Percentiles rank a stretch among this genome's conserved stretches.
These are phyloP conservation scores for Trissolcus japonicus DNA, from an alignment of 2,888 invertebrate genomes.

Conservation along the genomic window DNA sequence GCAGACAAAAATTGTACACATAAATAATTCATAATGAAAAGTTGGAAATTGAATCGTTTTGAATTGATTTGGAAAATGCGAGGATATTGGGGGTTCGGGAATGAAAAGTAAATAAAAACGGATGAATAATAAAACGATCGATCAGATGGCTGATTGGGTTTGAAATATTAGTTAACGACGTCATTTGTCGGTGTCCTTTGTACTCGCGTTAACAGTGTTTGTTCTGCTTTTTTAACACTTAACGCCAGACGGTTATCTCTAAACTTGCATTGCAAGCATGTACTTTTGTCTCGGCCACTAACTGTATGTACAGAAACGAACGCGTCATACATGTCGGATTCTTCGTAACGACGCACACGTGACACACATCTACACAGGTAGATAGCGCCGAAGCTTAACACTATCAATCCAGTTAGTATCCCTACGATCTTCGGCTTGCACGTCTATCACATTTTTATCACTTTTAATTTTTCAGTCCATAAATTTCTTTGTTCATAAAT, in stretches of 20 bases:
- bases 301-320: constrained; percentile 25
- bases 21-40: no score
- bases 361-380: constrained; percentile 54
- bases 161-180: constrained; percentile 19
- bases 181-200: constrained; percentile 23
- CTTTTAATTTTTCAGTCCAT: not conserved
- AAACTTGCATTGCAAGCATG: constrained; percentile 35
- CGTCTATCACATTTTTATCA: not conserved
- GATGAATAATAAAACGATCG: no score
- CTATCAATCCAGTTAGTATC: constrained; percentile 66
- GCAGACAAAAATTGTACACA: no score
- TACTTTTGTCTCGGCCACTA: constrained; percentile 37
- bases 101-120: no score
- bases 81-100: no score
- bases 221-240: constrained; percentile 34
- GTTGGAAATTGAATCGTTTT: not conserved
- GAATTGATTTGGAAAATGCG: no score
- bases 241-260: constrained; percentile 31
- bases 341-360: constrained; percentile 40
- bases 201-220: constrained; percentile 20
- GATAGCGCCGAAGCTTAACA: constrained; percentile 35
- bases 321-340: constrained; percentile 48
- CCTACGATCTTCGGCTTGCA: constrained; percentile 61
- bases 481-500: no score
- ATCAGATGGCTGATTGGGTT: no score